A percentile compares a stretch with the other conserved stretches of the same genome.
These are phyloP conservation scores for Drosophila rhopaloa DNA, from an alignment of 1,140 invertebrate species.

Conservation along the genomic window DNA sequence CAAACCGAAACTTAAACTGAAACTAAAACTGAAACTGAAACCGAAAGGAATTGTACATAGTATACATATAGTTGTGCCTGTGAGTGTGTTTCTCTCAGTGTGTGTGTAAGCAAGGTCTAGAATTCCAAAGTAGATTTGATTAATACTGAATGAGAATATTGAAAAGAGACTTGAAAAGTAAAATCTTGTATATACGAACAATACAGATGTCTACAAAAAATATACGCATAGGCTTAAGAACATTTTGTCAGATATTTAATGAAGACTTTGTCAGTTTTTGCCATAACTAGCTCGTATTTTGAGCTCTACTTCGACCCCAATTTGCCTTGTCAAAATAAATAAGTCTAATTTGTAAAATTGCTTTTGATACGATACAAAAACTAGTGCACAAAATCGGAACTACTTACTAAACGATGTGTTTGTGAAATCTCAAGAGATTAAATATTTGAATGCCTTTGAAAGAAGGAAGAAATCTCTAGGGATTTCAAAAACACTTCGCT, in stretches of 20 bases:
- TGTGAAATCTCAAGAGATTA: background rate
- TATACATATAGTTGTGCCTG: constrained; percentile 8
- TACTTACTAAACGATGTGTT: constrained; percentile 1
- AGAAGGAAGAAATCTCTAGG: background rate
- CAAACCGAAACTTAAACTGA: constrained; percentile 6
- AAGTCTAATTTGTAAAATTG: background rate
- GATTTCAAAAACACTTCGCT: background rate
- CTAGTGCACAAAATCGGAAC: constrained; percentile 14
- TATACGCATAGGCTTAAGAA: constrained; percentile 12
- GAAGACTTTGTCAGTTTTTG: constrained; percentile 27
- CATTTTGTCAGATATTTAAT: constrained; percentile 21
- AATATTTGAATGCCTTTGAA: background rate
- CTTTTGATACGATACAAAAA: constrained; percentile 15
- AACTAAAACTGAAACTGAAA: constrained; percentile 5
- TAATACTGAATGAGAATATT: constrained; percentile 8
- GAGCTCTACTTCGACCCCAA: background rate
- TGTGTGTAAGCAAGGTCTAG: background rate
- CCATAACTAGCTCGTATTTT: constrained; percentile 33
- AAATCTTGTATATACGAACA: constrained; percentile 53
- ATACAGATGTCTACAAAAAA: constrained; percentile 18
- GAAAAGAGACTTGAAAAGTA: constrained; percentile 62
- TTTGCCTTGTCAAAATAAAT: constrained; percentile 2
- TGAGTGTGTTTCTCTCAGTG: background rate
- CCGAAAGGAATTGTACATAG: constrained; percentile 12
- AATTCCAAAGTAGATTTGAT: constrained; percentile 2